Evolutionary conservation across 2,888 invertebrate genomes (phyloP), one percentile per base, ranked within the genome.

Genomic region (Cephonodes hylas): DNA sequence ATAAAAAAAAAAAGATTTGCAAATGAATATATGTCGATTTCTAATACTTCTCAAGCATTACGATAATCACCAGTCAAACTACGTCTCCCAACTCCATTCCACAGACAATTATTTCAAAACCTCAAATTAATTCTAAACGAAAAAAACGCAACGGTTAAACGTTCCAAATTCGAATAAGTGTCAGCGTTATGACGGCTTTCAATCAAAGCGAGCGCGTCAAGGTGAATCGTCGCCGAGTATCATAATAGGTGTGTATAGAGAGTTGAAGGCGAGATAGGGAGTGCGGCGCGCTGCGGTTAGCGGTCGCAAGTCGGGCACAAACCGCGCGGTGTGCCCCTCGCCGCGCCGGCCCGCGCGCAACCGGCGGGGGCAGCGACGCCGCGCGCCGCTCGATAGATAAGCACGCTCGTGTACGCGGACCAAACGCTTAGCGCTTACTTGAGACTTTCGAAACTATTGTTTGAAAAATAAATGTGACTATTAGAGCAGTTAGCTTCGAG

Each of bases 361-460:
- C 63, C 57, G 64, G 25, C 59, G 59, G 25, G 53, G 58, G 59
- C 27, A n/a, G 13, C 38, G 57, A 10, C 59, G 38, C 46, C 58
- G 63, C 64, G 65, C 70, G 65, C 63, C 75, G 77, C 74, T 75
- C 75, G 63, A 76, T 78, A 76, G 25, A 60, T 44, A 63, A 59
- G 56, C 42, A 60, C 10, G 45, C 3, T 15, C 45, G 58, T 23
- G 56, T 66, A 71, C 66, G 67, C 65, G 64, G 64, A 56, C 74
- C 69, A 71, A 38, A 34, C 58, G 42, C 25, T 27, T n/a, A 13
- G 38, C 45, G 10, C 45, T 13, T 27, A 27, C 8, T 20, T 18
- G 27, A 31, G 53, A 38, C 57, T 1, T 58, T 42, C 57, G 22
- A n/a, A 22, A 38, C n/a, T 13, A 34, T 34, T n/a, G 13, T 22